These are phyloP conservation scores for Aphelenchoides bicaudatus DNA, from an alignment of 2,888 invertebrate genomes.

Conservation along the genomic window DNA sequence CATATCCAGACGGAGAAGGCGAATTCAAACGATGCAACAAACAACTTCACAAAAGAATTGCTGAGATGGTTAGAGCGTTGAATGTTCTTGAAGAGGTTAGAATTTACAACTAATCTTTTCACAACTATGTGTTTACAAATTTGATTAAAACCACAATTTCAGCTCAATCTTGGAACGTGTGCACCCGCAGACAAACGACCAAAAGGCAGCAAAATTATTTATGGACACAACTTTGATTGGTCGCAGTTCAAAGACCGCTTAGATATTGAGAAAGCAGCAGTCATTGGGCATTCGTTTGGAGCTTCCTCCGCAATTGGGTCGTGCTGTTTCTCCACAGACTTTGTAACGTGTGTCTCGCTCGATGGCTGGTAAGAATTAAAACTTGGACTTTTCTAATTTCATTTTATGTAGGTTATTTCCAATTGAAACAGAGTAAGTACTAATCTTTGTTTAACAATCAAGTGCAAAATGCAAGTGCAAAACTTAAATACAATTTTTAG, in stretches of 20 bases:
- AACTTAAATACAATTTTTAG: conserved; percentile 55
- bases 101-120: not conserved
- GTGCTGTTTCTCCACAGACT: conserved; percentile 64
- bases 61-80: not conserved
- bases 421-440: conserved; percentile 64
- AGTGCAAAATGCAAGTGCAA: too few species aligned
- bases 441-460: too few species aligned
- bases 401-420: too few species aligned
- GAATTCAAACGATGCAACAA: conserved; percentile 62
- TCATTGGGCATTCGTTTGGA: conserved; percentile 71
- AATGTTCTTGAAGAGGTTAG: not conserved
- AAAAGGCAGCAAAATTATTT: conserved; percentile 38
- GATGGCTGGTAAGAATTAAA: too few species aligned
- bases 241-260: conserved; percentile 61
- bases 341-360: conserved; percentile 65
- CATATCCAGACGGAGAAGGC: conserved; percentile 54
- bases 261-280: conserved; percentile 54
- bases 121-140: not conserved
- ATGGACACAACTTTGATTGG: conserved; percentile 61
- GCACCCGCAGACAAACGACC: conserved; percentile 41
- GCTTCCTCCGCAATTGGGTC: conserved; percentile 68
- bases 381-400: too few species aligned
- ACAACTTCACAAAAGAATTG: conserved; percentile 56
- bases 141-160: too few species aligned
- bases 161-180: conserved; percentile 59